Conservation (phyloP, 2,888 invertebrate genomes). For the Pristionchus exspectatus region DNA sequence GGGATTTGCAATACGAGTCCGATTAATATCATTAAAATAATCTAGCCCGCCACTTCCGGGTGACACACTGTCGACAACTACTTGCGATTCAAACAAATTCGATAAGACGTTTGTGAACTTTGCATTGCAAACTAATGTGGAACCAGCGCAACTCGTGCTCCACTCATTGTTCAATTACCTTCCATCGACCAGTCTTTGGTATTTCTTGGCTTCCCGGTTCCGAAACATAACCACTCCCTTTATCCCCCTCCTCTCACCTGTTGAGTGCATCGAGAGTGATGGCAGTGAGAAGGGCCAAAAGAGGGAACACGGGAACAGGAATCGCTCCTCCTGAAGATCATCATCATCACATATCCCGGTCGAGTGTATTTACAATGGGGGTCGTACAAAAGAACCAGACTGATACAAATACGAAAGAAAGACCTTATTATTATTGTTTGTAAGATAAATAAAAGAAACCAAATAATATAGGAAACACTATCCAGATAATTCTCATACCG, state of each 20-base stretch:
- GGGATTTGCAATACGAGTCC: too few species aligned
- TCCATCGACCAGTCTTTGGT: background rate
- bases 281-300: slow-evolving; percentile 83
- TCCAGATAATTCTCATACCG: background rate
- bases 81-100: too few species aligned
- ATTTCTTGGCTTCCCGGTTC: background rate
- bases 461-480: background rate
- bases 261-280: slow-evolving; percentile 82
- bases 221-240: background rate
- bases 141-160: background rate
- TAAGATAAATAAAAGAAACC: too few species aligned
- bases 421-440: slow-evolving; percentile 23
- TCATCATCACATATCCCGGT: too few species aligned
- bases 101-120: too few species aligned
- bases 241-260: slow-evolving; percentile 37
- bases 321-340: slow-evolving; percentile 86
- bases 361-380: too few species aligned
- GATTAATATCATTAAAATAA: too few species aligned
- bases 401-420: too few species aligned
- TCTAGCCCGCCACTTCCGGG: too few species aligned
- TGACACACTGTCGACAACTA: too few species aligned
- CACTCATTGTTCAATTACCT: background rate
- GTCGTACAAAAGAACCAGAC: too few species aligned
- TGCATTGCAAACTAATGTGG: too few species aligned
- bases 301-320: slow-evolving; percentile 94